Evolutionary conservation across 2,113 vertebrate genomes (phyloP), one percentile per base, ranked within the genome.

Genomic region (Poeciliopsis turrubarensis): DNA sequence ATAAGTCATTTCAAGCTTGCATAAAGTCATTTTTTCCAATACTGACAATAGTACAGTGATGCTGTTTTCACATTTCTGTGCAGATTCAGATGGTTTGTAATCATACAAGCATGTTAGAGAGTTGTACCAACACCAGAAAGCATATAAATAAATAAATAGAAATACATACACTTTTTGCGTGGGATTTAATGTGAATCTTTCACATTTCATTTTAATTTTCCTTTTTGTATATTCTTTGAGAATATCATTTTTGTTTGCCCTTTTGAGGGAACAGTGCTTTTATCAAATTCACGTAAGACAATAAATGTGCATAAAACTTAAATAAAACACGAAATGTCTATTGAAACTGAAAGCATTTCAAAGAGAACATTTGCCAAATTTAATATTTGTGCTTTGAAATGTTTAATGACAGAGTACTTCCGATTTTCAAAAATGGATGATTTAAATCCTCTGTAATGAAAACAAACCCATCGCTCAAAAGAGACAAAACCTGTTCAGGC

Each of bases 381-480:
- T 51, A 51, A 65, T 65, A 57, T 73, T 81, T 72, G 14, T 31
- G 60, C 19, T 65, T 32, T 87, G 57, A 8, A 69, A 82, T 68
- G 72, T 68, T 47, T 65, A 27, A 66, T 74, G 34, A 78, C 3
- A 47, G 68, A 61, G 63, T 65, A 65, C 51, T 72, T 64, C 4
- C 29, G 15, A 27, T 70, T 47, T 65, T 85, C 61, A 88, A 80
- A 78, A 65, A 63, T 26, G 1, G 77, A 83, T 72, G 34, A 31
- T 54, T 79, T 57, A 86, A 87, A 60, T 82, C 41, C 54, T 14
- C 60, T 78, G 27, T 57, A 64, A 67, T 77, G 30, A 86, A 87
- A 81, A 72, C 29, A 74, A 78, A 68, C 60, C 79, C 87, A 86
- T 91, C 92, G 78, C 70, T 90, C 90, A 90, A 87, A n/a, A 85